Percentiles rank a stretch among this genome's conserved stretches.
phyloP scores from a whole-genome alignment of 1,140 invertebrate species.

The Metaphire vulgaris region DNA sequence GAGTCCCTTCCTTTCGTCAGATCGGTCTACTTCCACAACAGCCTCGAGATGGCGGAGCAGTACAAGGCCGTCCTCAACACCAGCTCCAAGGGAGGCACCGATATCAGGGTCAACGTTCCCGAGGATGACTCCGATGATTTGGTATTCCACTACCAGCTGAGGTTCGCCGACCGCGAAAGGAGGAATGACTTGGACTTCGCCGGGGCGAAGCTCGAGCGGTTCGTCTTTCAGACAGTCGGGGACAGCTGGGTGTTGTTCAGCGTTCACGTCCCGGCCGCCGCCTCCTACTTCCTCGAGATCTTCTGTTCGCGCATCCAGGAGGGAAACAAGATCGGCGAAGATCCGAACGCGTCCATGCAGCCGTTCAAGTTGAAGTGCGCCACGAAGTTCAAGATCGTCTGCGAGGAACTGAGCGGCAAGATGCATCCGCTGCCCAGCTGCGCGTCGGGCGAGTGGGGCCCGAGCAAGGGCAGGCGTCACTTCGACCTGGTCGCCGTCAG shows the following conservation, averaged over 20 bases:
- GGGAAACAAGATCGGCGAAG: constrained; percentile 40
- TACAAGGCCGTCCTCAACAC: constrained; percentile 83
- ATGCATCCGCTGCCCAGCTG: constrained; percentile 97
- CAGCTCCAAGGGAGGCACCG: constrained; percentile 63
- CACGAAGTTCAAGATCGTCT: constrained; percentile 96
- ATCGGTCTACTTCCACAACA: constrained; percentile 96
- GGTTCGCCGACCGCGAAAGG: constrained; percentile 53
- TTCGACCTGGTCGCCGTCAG: constrained; percentile 61
- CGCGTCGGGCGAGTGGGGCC: constrained; percentile 98
- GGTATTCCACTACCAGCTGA: constrained; percentile 51
- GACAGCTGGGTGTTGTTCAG: constrained; percentile 54
- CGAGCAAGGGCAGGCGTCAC: constrained; percentile 81
- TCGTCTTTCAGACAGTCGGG: constrained; percentile 80
- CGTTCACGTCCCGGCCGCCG: constrained; percentile 86
- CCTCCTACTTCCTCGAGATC: constrained; percentile 89
- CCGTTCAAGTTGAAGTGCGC: constrained; percentile 98
- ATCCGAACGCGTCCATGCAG: constrained; percentile 36
- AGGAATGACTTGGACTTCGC: constrained; percentile 74
- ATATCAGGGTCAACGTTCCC: constrained; percentile 47
- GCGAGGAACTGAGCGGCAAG: constrained; percentile 77
- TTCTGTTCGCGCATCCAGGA: constrained; percentile 87
- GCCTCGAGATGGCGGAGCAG: constrained; percentile 72
- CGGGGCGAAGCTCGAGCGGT: constrained; percentile 86
- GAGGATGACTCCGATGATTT: constrained; percentile 45
- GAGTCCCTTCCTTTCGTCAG: constrained; percentile 95